Base-by-base conservation (phyloP, 2,888 invertebrate species). In the Erpobdella octoculata region DNA sequence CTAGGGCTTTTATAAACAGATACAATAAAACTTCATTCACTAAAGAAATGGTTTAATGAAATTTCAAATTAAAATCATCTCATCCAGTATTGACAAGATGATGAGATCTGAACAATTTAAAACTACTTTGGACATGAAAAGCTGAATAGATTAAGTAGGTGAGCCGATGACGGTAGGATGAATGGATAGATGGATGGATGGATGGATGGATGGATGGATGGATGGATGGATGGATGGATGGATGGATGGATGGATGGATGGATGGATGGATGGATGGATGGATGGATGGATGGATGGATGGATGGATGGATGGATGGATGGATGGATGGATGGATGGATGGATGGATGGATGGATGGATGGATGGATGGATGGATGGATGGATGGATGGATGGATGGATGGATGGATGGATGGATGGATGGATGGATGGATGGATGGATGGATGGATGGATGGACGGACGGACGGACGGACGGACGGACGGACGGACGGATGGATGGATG, bases 351-450 rank as follows among this genome's bases (percentile, higher is more conserved):
- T 66, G 37, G 5, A 9, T 48, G 48, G 53, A 9, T 53, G 53
- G 8, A n/a, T 53, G 53, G n/a, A 59, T 59, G 70, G 31, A 68
- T 62, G 62, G 15, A 21, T 68, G 53, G 35, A 36, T n/a, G n/a
- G n/a, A 25, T 36, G 33, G 0, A 31, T 53, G 2, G 18, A 28
- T 68, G 33, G 12, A 8, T 58, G 35, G 8, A 33, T 68, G 53
- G 28, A 53, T 68, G 48, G 12, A 28, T 62, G 62, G 15, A 31
- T 62, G 33, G 6, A 62, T 62, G 62, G 12, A 28, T 21, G 28
- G 6, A 62, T 62, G 62, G 6, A 62, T 31, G 62, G 5, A 28
- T 62, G 62, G 4, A 28, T 62, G 62, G 4, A 62, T 21, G 33
- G 12, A 18, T 62, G 62, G 6, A 62, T 62, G 33, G 15, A 62